Evolutionary conservation across 2,113 vertebrate genomes (phyloP), one percentile per base, ranked within the genome.

Genomic region (Lagopus leucura): DNA sequence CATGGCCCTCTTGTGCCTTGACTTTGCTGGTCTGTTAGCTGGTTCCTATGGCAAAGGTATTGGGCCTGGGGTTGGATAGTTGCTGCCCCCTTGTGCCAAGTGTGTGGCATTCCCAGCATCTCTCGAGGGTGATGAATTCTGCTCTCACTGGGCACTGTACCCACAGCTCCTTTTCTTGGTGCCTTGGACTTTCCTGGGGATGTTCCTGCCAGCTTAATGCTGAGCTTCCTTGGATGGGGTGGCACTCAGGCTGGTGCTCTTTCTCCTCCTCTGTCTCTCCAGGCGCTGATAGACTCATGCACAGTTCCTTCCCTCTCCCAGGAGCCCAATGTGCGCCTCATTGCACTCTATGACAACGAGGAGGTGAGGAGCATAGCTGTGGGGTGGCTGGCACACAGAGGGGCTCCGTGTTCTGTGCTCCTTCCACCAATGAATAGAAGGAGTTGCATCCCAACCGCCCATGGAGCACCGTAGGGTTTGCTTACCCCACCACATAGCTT

Each of bases 341-440:
- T 99, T 10, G 98, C 98, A 0, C 98, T 99, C 34, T 99, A 99
- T 2, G 99, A 99, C 98, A 99, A 99, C 0, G 99, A 99, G 89
- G 99, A 99, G 98, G 99, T 99, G 91, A 80, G n/a, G 34, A 40
- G 5, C 43, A 28, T 24, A 36, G 30, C 19, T 0, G 0, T 42
- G 81, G 57, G 9, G 34, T 42, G 34, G 22, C 36, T 38, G 10
- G 42, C 25, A 52, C 55, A 4, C 19, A 9, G 17, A 54, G 55
- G 72, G 17, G 5, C 22, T 82, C 32, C 2, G 2, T 13, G 30
- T 47, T 69, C 57, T 82, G 77, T 4, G 0, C 65, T 81, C 11
- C 80, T 15, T 52, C 27, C 1, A 40, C 48, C 45, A 0, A 0
- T 45, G 18, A 15, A 25, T 65, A 34, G 36, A 36, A 48, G 45